A percentile compares a stretch with the other conserved stretches of the same genome.
Conservation (phyloP, 2,888 invertebrate genomes). For the Epsilonema sp. region DNA sequence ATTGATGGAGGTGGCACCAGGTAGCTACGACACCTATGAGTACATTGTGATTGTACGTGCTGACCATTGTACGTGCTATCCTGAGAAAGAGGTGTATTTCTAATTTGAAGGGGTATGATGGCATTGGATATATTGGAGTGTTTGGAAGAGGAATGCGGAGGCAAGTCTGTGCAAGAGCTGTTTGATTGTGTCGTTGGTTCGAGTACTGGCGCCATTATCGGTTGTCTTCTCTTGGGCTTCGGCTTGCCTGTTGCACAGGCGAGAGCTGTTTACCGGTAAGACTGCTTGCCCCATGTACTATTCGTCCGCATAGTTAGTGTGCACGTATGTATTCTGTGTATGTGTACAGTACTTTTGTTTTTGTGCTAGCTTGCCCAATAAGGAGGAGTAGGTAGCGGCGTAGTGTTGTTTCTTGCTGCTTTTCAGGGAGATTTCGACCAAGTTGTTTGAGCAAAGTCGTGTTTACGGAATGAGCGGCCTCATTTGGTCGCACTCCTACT, state of each 20-base stretch:
- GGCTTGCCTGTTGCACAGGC: conserved; percentile 42
- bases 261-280: conserved; percentile 41
- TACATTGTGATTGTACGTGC: too few species aligned
- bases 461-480: not conserved
- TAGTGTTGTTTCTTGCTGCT: too few species aligned
- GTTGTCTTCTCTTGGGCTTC: conserved; percentile 47
- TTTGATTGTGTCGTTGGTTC: conserved; percentile 55
- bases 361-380: too few species aligned
- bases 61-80: too few species aligned
- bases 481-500: conserved; percentile 58
- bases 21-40: too few species aligned
- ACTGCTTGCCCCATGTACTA: too few species aligned
- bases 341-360: too few species aligned
- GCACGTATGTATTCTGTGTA: too few species aligned
- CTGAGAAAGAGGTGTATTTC: not conserved
- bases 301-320: too few species aligned
- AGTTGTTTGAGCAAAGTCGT: conserved; percentile 29
- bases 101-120: conserved; percentile 47
- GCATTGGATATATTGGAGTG: conserved; percentile 59
- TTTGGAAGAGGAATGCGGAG: conserved; percentile 41
- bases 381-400: too few species aligned
- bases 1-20: conserved; percentile 74
- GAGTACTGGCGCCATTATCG: conserved; percentile 49
- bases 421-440: too few species aligned
- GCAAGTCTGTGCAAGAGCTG: conserved; percentile 44